These are phyloP conservation scores for Drosophila ironensis DNA, from an alignment of 1,140 invertebrate species.

Conservation along the genomic window DNA sequence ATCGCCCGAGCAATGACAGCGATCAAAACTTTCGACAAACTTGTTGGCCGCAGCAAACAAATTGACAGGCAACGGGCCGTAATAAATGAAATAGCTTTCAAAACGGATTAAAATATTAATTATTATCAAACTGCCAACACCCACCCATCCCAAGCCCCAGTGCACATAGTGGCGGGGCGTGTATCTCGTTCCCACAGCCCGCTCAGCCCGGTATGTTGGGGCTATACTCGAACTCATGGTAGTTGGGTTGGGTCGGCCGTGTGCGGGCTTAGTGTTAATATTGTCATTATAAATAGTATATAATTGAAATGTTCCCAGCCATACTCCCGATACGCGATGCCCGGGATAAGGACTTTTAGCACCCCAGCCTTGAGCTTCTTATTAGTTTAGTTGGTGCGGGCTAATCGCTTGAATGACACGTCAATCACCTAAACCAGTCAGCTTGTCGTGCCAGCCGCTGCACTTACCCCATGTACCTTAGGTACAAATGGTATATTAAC, in stretches of 20 bases:
- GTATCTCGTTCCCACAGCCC: not conserved
- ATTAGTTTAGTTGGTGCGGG: slow-evolving; percentile 66
- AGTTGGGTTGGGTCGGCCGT: slow-evolving; percentile 4
- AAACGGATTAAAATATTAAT: slow-evolving; percentile 65
- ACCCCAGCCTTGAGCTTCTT: slow-evolving; percentile 66
- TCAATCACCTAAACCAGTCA: slow-evolving; percentile 1
- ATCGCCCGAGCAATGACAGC: slow-evolving; percentile 3
- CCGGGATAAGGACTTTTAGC: too few species aligned
- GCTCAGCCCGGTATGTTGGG: not conserved
- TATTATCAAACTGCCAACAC: slow-evolving; percentile 65
- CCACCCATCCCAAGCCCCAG: too few species aligned
- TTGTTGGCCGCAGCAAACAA: slow-evolving; percentile 1
- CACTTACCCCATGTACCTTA: not conserved
- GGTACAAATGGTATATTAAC: too few species aligned
- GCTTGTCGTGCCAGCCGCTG: not conserved
- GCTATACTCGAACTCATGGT: too few species aligned
- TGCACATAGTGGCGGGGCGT: too few species aligned
- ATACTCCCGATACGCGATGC: slow-evolving; percentile 28
- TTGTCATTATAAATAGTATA: slow-evolving; percentile 60
- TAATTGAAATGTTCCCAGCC: slow-evolving; percentile 61
- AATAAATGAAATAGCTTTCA: slow-evolving; percentile 48
- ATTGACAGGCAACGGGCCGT: slow-evolving; percentile 10
- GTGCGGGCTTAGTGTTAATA: slow-evolving; percentile 41
- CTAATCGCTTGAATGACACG: slow-evolving; percentile 66
- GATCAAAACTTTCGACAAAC: slow-evolving; percentile 2